Conservation (phyloP, 2,888 invertebrate species). For the Holacanthella duospinosa region DNA sequence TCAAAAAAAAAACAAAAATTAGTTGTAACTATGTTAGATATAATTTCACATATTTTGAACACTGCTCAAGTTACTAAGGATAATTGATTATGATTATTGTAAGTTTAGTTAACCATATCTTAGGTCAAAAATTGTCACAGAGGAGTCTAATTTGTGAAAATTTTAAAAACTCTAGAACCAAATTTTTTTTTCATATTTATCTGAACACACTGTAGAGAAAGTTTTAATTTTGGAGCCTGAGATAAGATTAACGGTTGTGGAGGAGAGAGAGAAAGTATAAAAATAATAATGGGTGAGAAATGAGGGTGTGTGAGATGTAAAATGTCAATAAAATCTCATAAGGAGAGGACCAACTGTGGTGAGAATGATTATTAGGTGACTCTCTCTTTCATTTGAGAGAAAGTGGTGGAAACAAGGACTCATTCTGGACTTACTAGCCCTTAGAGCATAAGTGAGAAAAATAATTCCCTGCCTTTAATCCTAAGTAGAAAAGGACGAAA, state of each 20-base stretch:
- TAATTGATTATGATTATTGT: no score
- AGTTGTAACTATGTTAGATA: no score
- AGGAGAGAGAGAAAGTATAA: not conserved
- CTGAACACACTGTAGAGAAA: no score
- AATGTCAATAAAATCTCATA: constrained; percentile 1
- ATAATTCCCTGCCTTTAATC: not conserved
- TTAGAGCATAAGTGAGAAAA: not conserved
- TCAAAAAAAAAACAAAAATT: no score
- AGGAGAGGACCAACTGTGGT: constrained; percentile 1
- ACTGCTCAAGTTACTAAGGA: no score
- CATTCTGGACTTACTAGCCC: not conserved
- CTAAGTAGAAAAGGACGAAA: not conserved
- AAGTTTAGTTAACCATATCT: no score
- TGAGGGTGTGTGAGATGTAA: not conserved
- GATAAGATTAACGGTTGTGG: not conserved
- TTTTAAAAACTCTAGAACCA: no score
- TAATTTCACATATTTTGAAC: no score
- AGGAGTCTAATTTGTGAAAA: no score
- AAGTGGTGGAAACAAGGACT: not conserved
- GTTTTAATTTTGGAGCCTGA: not conserved
- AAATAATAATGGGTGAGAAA: not conserved
- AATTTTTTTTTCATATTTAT: no score
- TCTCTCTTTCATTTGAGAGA: not conserved
- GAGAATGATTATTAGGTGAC: constrained; percentile 4
- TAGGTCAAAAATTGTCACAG: no score